Base-by-base conservation (phyloP, 1,140 invertebrate genomes). In the Batillaria attramentaria region DNA sequence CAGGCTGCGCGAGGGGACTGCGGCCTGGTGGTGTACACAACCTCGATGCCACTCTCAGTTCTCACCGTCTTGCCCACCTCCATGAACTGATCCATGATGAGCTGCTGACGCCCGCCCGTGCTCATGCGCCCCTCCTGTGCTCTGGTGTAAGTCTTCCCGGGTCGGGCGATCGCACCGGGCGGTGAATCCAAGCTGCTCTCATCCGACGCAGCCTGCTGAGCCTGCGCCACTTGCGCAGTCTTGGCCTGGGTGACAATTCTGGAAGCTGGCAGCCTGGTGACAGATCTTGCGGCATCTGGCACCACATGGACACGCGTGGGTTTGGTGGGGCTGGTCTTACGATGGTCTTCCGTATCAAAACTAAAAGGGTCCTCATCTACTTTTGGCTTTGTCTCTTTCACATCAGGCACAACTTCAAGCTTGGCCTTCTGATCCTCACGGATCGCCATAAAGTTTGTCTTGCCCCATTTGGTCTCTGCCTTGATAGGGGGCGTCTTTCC, bases 381-480 rank as follows among this genome's bases (percentile, higher is more conserved):
- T n/a, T n/a, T 37, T 81, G 66, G 76, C 39, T 80, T 80, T 77
- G 80, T 77, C 16, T 79, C 46, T 74, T 84, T 84, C 18, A 81
- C 79, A 60, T n/a, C 80, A 72, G 79, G 76, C 68, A 83, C 77
- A 46, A 37, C 70, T 33, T 78, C 81, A 42, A 76, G 39, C 50
- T 66, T 73, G 37, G n/a, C 31, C 42, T 65, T 77, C 57, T 62
- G 41, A 57, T 83, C 78, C 35, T 84, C 82, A 74, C 83, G 79
- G 4, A 86, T 76, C n/a, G 84, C 76, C 20, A 81, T 82, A 79
- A 85, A 87, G 16, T 82, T 85, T 31, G 87, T 83, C 50, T 86
- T 85, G 6, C 84, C 85, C 87, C 85, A 87, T 82, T 86, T 87
- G 35, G 86, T 84, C 41, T 83, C 77, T 35, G 84, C 84, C 78